Evolutionary conservation across 2,113 vertebrate genomes (phyloP).

Genomic region (Menura novaehollandiae): DNA sequence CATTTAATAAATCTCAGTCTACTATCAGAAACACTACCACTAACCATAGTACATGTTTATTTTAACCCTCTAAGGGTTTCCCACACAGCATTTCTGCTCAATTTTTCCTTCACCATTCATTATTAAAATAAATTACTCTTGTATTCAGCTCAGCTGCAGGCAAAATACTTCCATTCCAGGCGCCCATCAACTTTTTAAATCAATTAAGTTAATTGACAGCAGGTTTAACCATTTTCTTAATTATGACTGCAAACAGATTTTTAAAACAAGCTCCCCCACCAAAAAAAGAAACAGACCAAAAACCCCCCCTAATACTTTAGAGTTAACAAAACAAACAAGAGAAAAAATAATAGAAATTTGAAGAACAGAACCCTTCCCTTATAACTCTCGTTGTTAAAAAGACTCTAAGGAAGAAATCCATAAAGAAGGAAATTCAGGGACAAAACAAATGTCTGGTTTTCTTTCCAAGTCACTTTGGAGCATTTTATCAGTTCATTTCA

Average conservation of each 20-base stretch:
- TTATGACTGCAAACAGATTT: background rate
- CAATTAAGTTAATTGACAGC: slow-evolving; percentile 44
- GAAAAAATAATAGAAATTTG: background rate
- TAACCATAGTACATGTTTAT: background rate
- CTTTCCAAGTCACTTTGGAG: background rate
- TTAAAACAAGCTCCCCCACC: fast-evolving
- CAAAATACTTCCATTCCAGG: slow-evolving; percentile 38
- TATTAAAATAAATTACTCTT: slow-evolving; percentile 50
- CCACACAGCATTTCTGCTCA: background rate
- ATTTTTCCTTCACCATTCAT: background rate
- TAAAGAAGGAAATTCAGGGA: background rate
- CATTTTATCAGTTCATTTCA: background rate
- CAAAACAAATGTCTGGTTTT: background rate
- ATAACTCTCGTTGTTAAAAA: background rate
- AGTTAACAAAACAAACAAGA: background rate
- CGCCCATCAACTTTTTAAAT: slow-evolving; percentile 15
- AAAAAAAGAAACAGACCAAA: background rate
- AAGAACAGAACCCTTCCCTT: background rate
- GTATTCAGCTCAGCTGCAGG: slow-evolving; percentile 31
- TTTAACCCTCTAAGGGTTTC: slow-evolving; percentile 16
- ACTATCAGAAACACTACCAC: background rate
- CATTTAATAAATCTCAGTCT: background rate
- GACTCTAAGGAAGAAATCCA: background rate
- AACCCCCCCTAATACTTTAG: background rate
- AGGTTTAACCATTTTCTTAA: slow-evolving; percentile 42